Conservation (phyloP, 2,888 invertebrate genomes). For the Periphyllus acericola region DNA sequence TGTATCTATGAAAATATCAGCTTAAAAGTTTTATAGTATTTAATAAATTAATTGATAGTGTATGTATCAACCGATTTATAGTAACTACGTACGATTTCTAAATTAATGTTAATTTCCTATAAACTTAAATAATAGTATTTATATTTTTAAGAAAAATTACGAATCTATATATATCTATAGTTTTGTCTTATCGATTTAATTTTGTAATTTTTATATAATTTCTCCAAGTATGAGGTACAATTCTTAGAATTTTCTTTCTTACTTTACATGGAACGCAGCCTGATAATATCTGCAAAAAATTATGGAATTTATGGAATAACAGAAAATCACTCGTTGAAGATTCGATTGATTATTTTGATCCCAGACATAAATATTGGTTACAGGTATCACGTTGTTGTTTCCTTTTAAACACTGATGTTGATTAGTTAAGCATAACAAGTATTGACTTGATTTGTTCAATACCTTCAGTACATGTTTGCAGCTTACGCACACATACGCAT, state of each 20-base stretch:
- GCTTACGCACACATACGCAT: background rate
- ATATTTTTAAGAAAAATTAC: too few species aligned
- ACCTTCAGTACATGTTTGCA: slow-evolving; percentile 3
- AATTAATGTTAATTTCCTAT: too few species aligned
- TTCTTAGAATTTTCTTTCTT: background rate
- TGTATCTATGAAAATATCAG: too few species aligned
- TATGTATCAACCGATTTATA: too few species aligned
- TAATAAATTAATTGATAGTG: too few species aligned
- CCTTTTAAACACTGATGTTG: background rate
- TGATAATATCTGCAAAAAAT: slow-evolving; percentile 41
- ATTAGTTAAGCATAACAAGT: slow-evolving; percentile 5
- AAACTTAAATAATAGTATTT: too few species aligned
- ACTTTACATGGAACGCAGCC: slow-evolving; percentile 45
- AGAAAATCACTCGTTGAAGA: slow-evolving; percentile 57
- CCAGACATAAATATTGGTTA: slow-evolving; percentile 60
- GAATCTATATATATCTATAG: too few species aligned
- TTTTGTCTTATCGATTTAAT: too few species aligned
- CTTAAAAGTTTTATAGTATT: too few species aligned
- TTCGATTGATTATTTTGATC: slow-evolving; percentile 57
- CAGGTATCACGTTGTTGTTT: slow-evolving; percentile 45
- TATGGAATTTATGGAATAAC: slow-evolving; percentile 47
- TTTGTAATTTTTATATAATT: background rate
- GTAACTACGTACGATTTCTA: too few species aligned
- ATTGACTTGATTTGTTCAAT: slow-evolving; percentile 25
- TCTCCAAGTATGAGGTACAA: background rate